Evolutionary conservation across 2,888 invertebrate genomes (phyloP), one percentile per base, ranked within the genome.

Genomic region (Cataglyphis albicans): DNA sequence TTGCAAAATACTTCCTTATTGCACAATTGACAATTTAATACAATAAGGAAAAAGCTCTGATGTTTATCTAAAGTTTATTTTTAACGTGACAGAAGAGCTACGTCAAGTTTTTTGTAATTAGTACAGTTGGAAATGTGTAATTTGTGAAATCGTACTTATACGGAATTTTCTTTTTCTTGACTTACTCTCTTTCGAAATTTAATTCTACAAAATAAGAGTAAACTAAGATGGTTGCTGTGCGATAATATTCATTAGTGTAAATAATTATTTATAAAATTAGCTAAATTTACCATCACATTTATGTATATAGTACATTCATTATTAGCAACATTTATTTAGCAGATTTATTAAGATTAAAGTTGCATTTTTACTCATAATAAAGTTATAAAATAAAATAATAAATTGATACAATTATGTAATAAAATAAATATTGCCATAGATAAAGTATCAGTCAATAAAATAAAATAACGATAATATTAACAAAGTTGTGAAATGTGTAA

Each of bases 91-190:
- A 21, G 44, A 7, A 21, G 48, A 44, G 32, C 21, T 67, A 67
- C 18, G 18, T 44, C 38, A n/a, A 35, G 44, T 70, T 80, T 59
- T 78, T 75, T 80, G n/a, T 41, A 70, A 80, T 59, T 78, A 80
- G 44, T 21, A 4, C 67, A 15, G 21, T 44, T 32, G 25, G 61
- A 48, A 70, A 18, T 35, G 15, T 65, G n/a, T 67, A 55, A 80
- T 80, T 59, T 70, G 21, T 21, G 21, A 18, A 44, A 25, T 18
- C 29, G 59, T 75, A 35, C 44, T 65, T 76, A 41, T 57, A 32
- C 35, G 21, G 35, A 35, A 68, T 55, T 48, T 48, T 41, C 29
- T 80, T 68, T 59, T 78, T 78, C 18, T 59, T 59, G 4, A 15
- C 18, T 44, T 35, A 44, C 29, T 78, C 61, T 52, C 7, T 7